Percentiles rank a stretch among this genome's conserved stretches.
Evolutionary conservation across 2,888 invertebrate genomes (phyloP).

Genomic region (Hirtodrosophila confusa): DNA sequence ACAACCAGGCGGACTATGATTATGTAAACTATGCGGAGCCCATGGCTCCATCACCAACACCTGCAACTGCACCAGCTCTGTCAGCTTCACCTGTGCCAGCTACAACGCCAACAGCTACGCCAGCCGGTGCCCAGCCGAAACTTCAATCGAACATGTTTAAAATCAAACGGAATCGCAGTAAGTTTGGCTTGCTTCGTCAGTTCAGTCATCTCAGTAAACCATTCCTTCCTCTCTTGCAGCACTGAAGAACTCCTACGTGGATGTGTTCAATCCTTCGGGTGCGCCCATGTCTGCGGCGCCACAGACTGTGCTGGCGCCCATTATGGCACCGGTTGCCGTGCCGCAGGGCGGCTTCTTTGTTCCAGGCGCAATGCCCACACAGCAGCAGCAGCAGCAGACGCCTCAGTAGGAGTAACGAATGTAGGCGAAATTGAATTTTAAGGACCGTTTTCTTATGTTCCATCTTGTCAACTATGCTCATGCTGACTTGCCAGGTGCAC

Average conservation of each 20-base stretch:
- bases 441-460: too few relatives aligned
- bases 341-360: constrained; percentile 83
- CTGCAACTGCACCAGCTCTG: constrained; percentile 21
- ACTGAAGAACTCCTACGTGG: constrained; percentile 93
- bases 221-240: constrained; percentile 85
- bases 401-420: constrained; percentile 37
- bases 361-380: constrained; percentile 68
- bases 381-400: constrained; percentile 57
- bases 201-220: too few relatives aligned
- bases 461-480: too few relatives aligned
- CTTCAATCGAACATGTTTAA: constrained; percentile 90
- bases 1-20: constrained; percentile 42
- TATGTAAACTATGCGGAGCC: constrained; percentile 33
- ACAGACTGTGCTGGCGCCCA: constrained; percentile 83
- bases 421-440: constrained; percentile 4
- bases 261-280: constrained; percentile 92
- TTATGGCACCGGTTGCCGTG: constrained; percentile 82
- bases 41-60: constrained; percentile 21
- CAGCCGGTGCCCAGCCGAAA: constrained; percentile 73
- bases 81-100: constrained; percentile 25
- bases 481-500: too few relatives aligned
- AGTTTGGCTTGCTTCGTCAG: constrained; percentile 80
- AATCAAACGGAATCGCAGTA: constrained; percentile 90
- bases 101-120: constrained; percentile 26
- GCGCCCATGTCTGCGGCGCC: constrained; percentile 80